Evolutionary conservation across 2,113 vertebrate genomes (phyloP), one percentile per base, ranked within the genome.

Genomic region (Pogonocichla stellata): DNA sequence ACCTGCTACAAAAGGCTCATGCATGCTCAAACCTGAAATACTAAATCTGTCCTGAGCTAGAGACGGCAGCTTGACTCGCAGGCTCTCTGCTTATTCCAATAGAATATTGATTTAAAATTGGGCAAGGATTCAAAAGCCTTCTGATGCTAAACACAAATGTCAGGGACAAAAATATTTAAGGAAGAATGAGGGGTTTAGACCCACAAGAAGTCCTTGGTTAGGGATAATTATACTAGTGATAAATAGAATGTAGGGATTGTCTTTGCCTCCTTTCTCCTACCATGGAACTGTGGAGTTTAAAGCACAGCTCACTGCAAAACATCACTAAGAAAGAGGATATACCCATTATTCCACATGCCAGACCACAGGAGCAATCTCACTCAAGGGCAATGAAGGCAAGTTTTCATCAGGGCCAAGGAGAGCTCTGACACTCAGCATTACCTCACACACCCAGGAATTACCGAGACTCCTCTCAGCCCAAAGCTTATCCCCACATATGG

Each of bases 391-490:
- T 0, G 23, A n/a, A 29, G 15, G 9, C 72, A 71, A n/a, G 38
- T 22, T 20, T 51, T 31, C 38, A 11, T 3, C 20, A 61, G 45
- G 19, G 10, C 25, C 53, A 77, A 16, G 17, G 9, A 40, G n/a
- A 56, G 33, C 20, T 60, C 69, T 1, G 2, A 40, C n/a, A 62
- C 3, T 14, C 47, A 38, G 25, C 0, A 0, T 3, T 11, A 20
- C 29, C 40, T 50, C 36, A 31, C 2, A 5, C 17, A 14, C 5
- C 11, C 36, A 22, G 14, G 8, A 56, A 47, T 4, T 20, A 38
- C 6, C 0, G 1, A 56, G 19, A 19, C 20, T 8, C 73, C n/a
- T 17, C 42, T 42, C 19, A 34, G 42, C 12, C 61, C 56, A 40
- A 18, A 84, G 56, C 3, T n/a, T 4, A 53, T 31, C 29, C 14